These are phyloP conservation scores for Streblospio benedicti DNA, from an alignment of 1,140 invertebrate genomes.

Conservation along the genomic window DNA sequence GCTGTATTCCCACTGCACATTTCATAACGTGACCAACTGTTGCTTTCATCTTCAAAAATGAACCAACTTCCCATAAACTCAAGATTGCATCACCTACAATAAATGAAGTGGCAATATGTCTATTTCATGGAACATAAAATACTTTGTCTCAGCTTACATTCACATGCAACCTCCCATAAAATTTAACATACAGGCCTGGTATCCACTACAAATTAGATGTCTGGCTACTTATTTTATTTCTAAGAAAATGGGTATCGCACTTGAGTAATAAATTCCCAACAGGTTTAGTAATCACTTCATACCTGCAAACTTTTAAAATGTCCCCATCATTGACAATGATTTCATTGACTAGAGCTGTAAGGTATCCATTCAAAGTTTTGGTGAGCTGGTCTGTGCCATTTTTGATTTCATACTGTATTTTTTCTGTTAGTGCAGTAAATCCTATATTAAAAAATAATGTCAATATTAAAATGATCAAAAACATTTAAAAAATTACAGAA, in stretches of 20 bases:
- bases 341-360: constrained; percentile 28
- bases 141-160: no score
- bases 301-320: constrained; percentile 38
- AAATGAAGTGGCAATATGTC: no score
- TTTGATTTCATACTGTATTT: constrained; percentile 21
- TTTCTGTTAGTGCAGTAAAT: constrained; percentile 28
- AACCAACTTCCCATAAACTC: constrained; percentile 29
- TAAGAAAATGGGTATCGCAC: no score
- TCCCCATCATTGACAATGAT: constrained; percentile 32
- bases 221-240: no score
- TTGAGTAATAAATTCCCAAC: no score
- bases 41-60: constrained; percentile 14
- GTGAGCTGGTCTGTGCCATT: constrained; percentile 28
- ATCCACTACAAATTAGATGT: no score
- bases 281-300: neutral
- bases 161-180: no score
- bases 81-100: constrained; percentile 35
- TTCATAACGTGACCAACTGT: constrained; percentile 25
- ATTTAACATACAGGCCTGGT: no score
- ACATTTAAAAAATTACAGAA: neutral
- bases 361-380: constrained; percentile 27
- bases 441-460: constrained; percentile 13
- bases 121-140: no score
- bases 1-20: constrained; percentile 30
- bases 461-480: no score